These are phyloP conservation scores for Gymnoscelis rufifasciata DNA, from an alignment of 2,888 invertebrate genomes.

Conservation along the genomic window DNA sequence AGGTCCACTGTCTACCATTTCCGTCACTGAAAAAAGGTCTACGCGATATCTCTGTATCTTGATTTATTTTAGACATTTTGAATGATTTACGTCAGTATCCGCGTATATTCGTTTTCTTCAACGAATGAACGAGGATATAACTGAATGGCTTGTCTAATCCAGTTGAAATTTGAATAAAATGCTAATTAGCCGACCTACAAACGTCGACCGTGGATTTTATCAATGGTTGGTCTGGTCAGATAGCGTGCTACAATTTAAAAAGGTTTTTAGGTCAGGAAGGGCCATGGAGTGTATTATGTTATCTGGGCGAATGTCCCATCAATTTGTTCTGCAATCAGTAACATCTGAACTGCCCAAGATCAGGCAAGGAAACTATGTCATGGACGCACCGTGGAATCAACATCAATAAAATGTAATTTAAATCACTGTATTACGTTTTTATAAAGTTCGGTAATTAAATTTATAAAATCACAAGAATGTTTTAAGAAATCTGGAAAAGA, in stretches of 20 bases:
- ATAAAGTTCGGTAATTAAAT: neutral
- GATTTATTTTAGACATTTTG: no score
- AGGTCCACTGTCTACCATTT: no score
- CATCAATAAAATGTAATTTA: neutral
- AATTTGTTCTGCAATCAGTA: neutral
- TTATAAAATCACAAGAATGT: no score
- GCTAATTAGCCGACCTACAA: neutral
- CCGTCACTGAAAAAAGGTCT: neutral
- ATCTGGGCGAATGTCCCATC: neutral
- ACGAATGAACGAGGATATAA: no score
- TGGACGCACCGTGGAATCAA: neutral
- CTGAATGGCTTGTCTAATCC: no score
- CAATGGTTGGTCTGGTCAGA: neutral
- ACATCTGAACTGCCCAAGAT: conserved; percentile 1
- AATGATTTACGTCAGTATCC: no score
- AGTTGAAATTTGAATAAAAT: no score
- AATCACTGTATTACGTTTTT: neutral
- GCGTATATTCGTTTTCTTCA: no score
- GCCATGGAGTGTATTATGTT: neutral
- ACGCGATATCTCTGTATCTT: no score
- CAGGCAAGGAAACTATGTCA: neutral
- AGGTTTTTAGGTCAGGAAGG: conserved; percentile 13
- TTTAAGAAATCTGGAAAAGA: no score
- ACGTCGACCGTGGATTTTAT: neutral
- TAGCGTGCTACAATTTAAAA: conserved; percentile 21